Percentiles rank a stretch among this genome's conserved stretches.
These are phyloP conservation scores for Phrynosoma blainvillii DNA, from an alignment of 2,113 vertebrate genomes.

Conservation along the genomic window DNA sequence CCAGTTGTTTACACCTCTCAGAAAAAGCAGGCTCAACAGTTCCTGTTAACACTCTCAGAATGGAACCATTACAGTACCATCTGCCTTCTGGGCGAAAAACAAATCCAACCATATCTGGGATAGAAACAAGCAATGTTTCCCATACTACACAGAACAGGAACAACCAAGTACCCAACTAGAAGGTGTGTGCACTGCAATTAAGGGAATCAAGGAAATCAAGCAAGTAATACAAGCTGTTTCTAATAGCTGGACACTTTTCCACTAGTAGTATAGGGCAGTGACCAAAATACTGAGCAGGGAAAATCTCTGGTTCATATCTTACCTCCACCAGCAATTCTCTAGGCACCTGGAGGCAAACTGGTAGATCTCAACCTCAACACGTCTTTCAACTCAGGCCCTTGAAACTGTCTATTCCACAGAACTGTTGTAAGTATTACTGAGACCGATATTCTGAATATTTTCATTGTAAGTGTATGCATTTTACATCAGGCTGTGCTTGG, in stretches of 20 bases:
- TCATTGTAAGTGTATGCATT: no score
- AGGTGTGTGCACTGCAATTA: no score
- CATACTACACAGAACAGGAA: neutral
- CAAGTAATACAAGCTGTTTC: neutral
- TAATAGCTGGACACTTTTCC: neutral
- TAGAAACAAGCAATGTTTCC: neutral
- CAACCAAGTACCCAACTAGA: no score
- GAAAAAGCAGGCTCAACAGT: neutral
- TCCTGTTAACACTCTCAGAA: neutral
- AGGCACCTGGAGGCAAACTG: no score
- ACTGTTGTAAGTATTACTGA: neutral
- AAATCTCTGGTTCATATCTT: neutral
- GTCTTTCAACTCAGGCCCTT: no score
- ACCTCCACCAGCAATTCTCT: neutral
- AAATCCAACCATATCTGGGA: conserved; percentile 4
- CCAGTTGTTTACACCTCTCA: neutral
- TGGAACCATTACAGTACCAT: neutral
- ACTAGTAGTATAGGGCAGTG: neutral
- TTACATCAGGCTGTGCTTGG: no score
- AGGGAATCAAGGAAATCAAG: neutral
- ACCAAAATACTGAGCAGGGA: neutral
- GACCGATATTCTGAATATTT: neutral
- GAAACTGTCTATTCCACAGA: neutral
- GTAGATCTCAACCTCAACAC: neutral
- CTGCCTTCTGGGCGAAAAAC: neutral